Percentiles rank a stretch among this genome's conserved stretches.
Conservation (phyloP, 2,888 invertebrate species). For the Toxonevra muliebris region DNA sequence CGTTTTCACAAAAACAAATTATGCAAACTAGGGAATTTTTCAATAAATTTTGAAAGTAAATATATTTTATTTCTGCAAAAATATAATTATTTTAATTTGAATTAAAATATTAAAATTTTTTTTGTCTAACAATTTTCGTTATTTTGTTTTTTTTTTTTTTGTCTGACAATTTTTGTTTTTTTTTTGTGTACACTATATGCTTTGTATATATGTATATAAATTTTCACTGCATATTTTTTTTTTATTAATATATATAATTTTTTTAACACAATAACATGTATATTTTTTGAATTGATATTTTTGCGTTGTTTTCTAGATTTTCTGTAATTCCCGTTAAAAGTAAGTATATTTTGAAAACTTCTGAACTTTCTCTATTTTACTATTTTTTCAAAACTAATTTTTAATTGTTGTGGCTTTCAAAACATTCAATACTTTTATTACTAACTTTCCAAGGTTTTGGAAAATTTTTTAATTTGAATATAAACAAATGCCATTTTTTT, state of each 20-base stretch:
- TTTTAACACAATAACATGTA: background rate
- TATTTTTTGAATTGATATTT: background rate
- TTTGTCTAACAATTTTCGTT: background rate
- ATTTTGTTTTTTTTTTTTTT: slow-evolving; percentile 15
- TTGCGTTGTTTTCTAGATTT: slow-evolving; percentile 1
- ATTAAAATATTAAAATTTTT: background rate
- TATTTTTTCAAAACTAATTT: background rate
- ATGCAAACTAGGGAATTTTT: background rate
- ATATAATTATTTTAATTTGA: slow-evolving; percentile 10
- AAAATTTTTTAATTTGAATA: background rate
- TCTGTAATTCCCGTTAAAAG: background rate
- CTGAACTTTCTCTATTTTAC: background rate
- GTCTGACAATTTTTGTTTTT: slow-evolving; percentile 21
- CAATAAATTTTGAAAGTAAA: too few species aligned
- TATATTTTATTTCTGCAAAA: too few species aligned
- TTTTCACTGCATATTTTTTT: background rate
- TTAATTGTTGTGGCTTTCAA: too few species aligned
- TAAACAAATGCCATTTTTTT: too few species aligned
- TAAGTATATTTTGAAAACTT: background rate
- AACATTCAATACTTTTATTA: too few species aligned
- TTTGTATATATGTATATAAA: background rate
- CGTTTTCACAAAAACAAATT: background rate
- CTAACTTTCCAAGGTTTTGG: slow-evolving; percentile 3
- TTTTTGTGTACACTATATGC: slow-evolving; percentile 30
- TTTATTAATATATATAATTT: background rate